Conservation (phyloP, 2,113 vertebrate genomes). For the Cottus gobio region DNA sequence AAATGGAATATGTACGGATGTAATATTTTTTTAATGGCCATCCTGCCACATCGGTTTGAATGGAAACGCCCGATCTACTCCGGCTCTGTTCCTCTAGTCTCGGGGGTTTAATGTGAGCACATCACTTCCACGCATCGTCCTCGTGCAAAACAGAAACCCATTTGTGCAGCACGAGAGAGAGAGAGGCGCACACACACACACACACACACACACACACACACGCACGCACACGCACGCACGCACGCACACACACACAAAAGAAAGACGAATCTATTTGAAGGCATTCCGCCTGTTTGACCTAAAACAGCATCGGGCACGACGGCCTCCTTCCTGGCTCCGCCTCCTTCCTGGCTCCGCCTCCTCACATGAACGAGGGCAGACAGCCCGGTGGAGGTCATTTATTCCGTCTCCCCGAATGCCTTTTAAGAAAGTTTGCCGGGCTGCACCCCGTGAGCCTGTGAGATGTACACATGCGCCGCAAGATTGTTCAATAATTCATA, state of each 20-base stretch:
- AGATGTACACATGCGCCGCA: slow-evolving; percentile 55
- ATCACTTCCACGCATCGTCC: slow-evolving; percentile 43
- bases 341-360: slow-evolving; percentile 29
- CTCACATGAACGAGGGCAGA: slow-evolving; percentile 46
- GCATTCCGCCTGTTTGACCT: slow-evolving; percentile 46
- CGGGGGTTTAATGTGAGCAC: slow-evolving; percentile 15
- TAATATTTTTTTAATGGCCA: neutral
- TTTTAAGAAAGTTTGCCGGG: slow-evolving; percentile 44
- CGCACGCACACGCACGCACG: neutral
- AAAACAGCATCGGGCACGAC: slow-evolving; percentile 49
- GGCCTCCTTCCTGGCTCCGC: neutral
- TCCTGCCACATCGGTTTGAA: neutral
- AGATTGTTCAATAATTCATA: slow-evolving; percentile 76
- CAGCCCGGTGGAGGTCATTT: slow-evolving; percentile 56
- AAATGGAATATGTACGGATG: neutral
- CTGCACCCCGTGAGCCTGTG: slow-evolving; percentile 16
- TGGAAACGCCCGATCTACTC: neutral
- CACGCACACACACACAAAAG: slow-evolving; percentile 23
- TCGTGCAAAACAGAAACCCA: slow-evolving; percentile 59
- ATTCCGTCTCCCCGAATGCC: slow-evolving; percentile 28
- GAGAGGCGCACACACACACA: neutral
- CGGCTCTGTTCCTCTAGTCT: neutral
- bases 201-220: neutral
- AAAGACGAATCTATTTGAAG: slow-evolving; percentile 57
- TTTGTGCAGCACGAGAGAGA: slow-evolving; percentile 52